Evolutionary conservation across 2,113 vertebrate species (phyloP), one percentile per base, ranked within the genome.

Genomic region (Bubo bubo): DNA sequence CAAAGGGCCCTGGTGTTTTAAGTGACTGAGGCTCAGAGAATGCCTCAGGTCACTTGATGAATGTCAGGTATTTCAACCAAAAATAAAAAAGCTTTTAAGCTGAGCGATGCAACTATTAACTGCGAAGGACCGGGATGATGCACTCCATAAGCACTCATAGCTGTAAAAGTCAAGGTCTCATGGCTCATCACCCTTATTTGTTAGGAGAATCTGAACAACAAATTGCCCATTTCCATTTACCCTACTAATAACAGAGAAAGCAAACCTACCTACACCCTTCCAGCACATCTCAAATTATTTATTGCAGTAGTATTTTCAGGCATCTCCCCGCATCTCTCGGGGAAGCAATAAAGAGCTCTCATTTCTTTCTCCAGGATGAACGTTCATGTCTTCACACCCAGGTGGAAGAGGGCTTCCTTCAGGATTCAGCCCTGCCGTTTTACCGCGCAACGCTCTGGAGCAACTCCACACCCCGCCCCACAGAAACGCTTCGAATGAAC

Each of bases 401-500:
- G 52, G 21, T 1, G 2, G 27, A 75, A 8, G 30, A 17, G 79
- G 18, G 41, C 11, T 67, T 17, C 52, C 49, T 22, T 18, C 58
- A 49, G 34, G 22, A 49, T 37, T 12, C 86, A 84, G 86, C 66
- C 24, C 52, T 19, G 52, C 28, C 30, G 8, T 27, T 28, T 41
- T 4, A 20, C 52, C 10, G 24, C 3, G 3, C 24, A 26, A 32
- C 0, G 1, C 34, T 41, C 35, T 1, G 20, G 28, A 60, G 45
- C 16, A 0, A 8, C 58, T n/a, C 55, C 10, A 37, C 17, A 6
- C 20, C 16, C 41, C 37, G 19, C 16, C 26, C 63, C 27, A 2
- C 15, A 26, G 49, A 9, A 84, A 70, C 14, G 12, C 85, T 32
- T 19, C 45, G 10, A 23, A 58, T n/a, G 6, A 50, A 34, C 35